A percentile compares a stretch with the other conserved stretches of the same genome.
phyloP scores from a whole-genome alignment of 2,113 vertebrate species.

The Chloroceryle aenea region DNA sequence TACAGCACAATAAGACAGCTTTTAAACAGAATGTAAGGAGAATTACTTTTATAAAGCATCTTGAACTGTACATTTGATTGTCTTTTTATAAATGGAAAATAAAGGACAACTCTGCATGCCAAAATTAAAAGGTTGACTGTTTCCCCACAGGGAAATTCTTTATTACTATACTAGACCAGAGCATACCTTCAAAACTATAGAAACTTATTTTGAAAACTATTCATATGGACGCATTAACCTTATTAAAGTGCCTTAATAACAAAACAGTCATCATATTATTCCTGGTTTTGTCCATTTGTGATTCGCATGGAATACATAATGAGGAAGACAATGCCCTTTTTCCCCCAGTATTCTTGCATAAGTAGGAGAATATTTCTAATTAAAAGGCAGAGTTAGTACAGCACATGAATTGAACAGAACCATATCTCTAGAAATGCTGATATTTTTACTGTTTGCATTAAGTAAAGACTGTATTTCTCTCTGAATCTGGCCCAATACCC shows the following conservation, averaged over 20 bases:
- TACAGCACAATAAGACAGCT: background rate
- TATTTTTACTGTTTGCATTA: constrained; percentile 80
- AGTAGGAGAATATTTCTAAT: constrained; percentile 78
- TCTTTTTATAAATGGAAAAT: constrained; percentile 40
- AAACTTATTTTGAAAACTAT: constrained; percentile 63
- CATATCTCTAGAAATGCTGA: constrained; percentile 73
- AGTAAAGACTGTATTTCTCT: constrained; percentile 78
- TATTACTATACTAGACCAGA: constrained; percentile 32
- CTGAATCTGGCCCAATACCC: constrained; percentile 66
- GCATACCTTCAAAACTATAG: constrained; percentile 36
- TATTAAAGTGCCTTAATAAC: constrained; percentile 76
- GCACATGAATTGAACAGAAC: constrained; percentile 71
- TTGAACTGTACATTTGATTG: background rate
- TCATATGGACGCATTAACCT: constrained; percentile 59
- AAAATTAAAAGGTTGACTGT: constrained; percentile 57
- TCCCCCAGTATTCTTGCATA: constrained; percentile 70
- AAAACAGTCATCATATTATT: constrained; percentile 68
- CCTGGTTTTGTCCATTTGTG: constrained; percentile 74
- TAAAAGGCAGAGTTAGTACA: constrained; percentile 75
- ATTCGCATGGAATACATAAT: constrained; percentile 71
- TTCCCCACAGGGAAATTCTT: constrained; percentile 49
- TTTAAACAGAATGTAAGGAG: background rate
- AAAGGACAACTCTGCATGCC: constrained; percentile 1
- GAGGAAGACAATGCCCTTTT: constrained; percentile 69
- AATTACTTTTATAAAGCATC: background rate